Base-by-base conservation (phyloP, 2,888 invertebrate species). In the Coenonympha arcania region DNA sequence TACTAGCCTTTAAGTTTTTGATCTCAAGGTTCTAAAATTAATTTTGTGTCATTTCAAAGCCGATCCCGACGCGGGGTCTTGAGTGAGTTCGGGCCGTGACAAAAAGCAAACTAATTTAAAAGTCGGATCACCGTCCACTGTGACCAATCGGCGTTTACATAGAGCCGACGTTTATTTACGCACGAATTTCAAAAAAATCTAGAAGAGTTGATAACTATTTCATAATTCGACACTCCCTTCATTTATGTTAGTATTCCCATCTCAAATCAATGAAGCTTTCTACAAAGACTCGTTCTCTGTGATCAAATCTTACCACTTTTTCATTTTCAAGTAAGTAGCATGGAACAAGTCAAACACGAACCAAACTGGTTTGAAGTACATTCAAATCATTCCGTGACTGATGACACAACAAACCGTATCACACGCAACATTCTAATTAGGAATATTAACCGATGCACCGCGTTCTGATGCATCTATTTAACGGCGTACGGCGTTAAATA, bases 31-130 rank as follows among this genome's bases (percentile, higher is more conserved):
- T n/a, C n/a, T n/a, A n/a, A 11, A 6, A n/a, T 13, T 36, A 20
- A 11, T 11, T 11, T 36, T 20, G 11, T 11, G 22, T 37, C 22
- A 22, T n/a, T 3, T 33, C 31, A 33, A 16, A 16, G 31, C 16
- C 8, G 4, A 8, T 15, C 6, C 8, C 8, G 4, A 8, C 9
- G 2, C 8, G 37, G 39, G 15, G 20, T 19, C 73, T 71, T 65
- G 65, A 58, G 54, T 59, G 62, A 50, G 57, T 59, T 56, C 50
- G 61, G 67, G 65, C 60, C 64, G 67, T 66, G 73, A 76, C 75
- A 81, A 82, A 83, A 82, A 83, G 78, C 75, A 73, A 83, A 80
- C 77, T 75, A 74, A 83, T 82, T 81, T 80, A 68, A 73, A 73
- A 73, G 77, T 79, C 73, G 72, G 77, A 79, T 82, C 76, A 73